Conservation (phyloP, 2,888 invertebrate species). For the Idaea dimidiata region DNA sequence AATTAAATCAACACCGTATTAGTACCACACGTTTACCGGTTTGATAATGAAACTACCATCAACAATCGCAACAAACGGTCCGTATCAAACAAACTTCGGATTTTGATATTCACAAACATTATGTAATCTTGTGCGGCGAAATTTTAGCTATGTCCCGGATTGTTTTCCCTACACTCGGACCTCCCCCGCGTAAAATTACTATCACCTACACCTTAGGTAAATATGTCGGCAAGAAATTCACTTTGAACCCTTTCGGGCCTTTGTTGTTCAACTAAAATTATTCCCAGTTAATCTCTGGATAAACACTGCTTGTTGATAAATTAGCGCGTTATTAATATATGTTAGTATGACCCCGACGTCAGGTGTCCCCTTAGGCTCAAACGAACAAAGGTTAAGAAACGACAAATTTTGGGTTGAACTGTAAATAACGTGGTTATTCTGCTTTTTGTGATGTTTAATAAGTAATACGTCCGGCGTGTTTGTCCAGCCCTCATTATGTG, state of each 20-base stretch:
- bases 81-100: constrained; percentile 55
- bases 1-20: constrained; percentile 40
- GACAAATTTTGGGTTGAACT: constrained; percentile 63
- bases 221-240: constrained; percentile 81
- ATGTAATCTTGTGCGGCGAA: constrained; percentile 49
- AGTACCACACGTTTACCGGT: constrained; percentile 34
- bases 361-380: constrained; percentile 73
- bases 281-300: constrained; percentile 79
- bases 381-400: constrained; percentile 75
- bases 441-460: constrained; percentile 69
- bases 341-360: constrained; percentile 68
- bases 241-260: constrained; percentile 79
- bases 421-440: constrained; percentile 70
- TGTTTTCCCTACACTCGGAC: constrained; percentile 67
- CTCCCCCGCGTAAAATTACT: constrained; percentile 78
- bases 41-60: constrained; percentile 44
- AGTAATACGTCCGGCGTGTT: constrained; percentile 60
- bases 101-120: constrained; percentile 56
- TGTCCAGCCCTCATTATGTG: constrained; percentile 51
- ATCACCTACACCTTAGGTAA: constrained; percentile 79
- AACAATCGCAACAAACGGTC: constrained; percentile 44
- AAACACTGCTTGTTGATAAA: constrained; percentile 80
- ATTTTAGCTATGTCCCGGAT: constrained; percentile 59
- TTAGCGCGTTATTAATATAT: constrained; percentile 80
- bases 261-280: constrained; percentile 81